Evolutionary conservation across 2,797 vertebrate genomes (phyloP).

Genomic region (Loriculus beryllinus): DNA sequence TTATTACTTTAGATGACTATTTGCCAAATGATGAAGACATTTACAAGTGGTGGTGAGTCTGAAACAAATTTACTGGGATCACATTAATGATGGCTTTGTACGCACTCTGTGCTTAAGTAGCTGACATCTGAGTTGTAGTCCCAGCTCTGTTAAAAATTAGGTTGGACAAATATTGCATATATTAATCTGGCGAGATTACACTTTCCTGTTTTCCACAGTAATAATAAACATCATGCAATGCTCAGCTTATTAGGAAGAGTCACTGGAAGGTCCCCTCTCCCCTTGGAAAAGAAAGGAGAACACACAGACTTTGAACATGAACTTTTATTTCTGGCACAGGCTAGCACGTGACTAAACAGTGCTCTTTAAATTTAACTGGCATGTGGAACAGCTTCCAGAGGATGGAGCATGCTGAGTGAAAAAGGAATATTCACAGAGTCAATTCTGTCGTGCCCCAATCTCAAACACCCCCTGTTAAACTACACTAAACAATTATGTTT

Average conservation of each 20-base stretch:
- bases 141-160: conserved; percentile 9
- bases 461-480: neutral
- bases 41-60: neutral
- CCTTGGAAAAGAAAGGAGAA: neutral
- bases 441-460: neutral
- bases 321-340: neutral
- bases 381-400: neutral
- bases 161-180: neutral
- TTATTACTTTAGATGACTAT: neutral
- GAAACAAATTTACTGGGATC: neutral
- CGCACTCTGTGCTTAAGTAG: neutral
- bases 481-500: neutral
- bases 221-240: neutral
- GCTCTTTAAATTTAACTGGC: neutral
- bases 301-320: neutral
- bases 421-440: neutral
- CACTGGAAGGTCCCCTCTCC: neutral
- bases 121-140: neutral
- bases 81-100: neutral
- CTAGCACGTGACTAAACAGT: neutral
- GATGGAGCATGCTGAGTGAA: neutral
- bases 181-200: neutral
- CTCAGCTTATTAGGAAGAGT: neutral
- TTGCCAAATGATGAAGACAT: neutral
- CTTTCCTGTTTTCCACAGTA: neutral